Base-by-base conservation (phyloP, 2,888 invertebrate genomes). In the Drosophila pseudotalamancana region DNA sequence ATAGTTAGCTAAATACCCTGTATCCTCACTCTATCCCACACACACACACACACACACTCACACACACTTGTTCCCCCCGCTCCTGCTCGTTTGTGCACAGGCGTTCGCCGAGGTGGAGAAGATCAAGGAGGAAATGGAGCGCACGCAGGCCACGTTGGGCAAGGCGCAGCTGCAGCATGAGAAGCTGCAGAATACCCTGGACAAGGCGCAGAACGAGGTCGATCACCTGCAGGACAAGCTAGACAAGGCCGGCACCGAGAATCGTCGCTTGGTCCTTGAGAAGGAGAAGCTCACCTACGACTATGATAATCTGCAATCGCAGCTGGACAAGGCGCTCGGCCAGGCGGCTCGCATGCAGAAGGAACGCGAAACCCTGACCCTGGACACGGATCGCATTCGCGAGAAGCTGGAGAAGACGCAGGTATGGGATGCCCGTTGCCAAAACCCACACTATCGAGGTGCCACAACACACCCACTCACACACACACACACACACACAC, bases 141-240 rank as follows among this genome's bases (percentile, higher is more conserved):
- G 97, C 70, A 95, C 96, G 21, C 97, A 97, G 91, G 96, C 96
- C 23, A 97, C 97, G 45, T 94, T 97, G 57, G 97, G 97, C 90
- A 98, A 97, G 92, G 95, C 97, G 63, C 97, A 98, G 92, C 92
- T 97, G 59, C 97, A 97, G 89, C 97, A 97, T 90, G 98, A 98
- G 92, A 98, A 98, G 92, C 92, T 97, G 51, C 97, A 98, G 92
- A 96, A 96, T 72, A 93, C 96, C 9, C 93, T 97, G 77, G 98
- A 98, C 92, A 95, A 97, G 88, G 96, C 97, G 16, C 97, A 98
- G 91, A 96, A 96, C 53, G 97, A 97, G 90, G 95, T 96, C 50
- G 97, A 98, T 91, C 96, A 97, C 89, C 92, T 97, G 53, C 97
- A 97, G 91, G 97, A 97, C 90, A 95, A 95, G 85, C 92, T 97